Percentiles rank a stretch among this genome's conserved stretches.
These are phyloP conservation scores for Isaurus tuberculatus DNA, from an alignment of 92 coral and sea anemone species.

Conservation along the genomic window DNA sequence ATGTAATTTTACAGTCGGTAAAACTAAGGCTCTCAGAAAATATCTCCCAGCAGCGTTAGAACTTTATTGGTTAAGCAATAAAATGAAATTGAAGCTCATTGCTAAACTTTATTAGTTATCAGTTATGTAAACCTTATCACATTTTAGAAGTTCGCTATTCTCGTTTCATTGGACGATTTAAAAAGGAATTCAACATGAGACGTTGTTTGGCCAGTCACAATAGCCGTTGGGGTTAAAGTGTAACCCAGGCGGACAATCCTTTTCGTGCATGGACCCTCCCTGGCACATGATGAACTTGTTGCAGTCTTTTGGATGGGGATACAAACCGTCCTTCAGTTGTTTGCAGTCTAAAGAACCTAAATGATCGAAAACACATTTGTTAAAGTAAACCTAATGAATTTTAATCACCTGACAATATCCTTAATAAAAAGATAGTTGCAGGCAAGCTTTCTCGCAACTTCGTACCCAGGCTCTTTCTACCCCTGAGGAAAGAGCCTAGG, in stretches of 20 bases:
- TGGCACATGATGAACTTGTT: conserved; percentile 70
- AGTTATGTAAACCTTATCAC: neutral
- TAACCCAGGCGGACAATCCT: conserved; percentile 69
- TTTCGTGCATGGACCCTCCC: conserved; percentile 24
- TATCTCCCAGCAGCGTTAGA: too few species aligned
- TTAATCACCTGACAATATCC: neutral
- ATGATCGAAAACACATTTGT: neutral
- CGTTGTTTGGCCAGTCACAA: conserved; percentile 82
- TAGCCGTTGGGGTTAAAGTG: conserved; percentile 54
- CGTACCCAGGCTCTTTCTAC: too few species aligned
- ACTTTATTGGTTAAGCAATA: too few species aligned
- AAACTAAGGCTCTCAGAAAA: too few species aligned
- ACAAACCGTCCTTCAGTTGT: conserved; percentile 43
- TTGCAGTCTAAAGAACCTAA: conserved; percentile 42
- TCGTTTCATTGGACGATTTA: neutral
- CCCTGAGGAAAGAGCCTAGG: too few species aligned
- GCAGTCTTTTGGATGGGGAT: conserved; percentile 73
- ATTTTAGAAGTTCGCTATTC: neutral
- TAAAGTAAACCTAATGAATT: neutral
- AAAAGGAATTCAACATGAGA: conserved; percentile 49
- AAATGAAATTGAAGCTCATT: too few species aligned
- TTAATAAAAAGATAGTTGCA: too few species aligned
- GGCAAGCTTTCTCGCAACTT: too few species aligned
- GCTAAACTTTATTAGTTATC: neutral
- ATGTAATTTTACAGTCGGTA: too few species aligned